Percentiles rank a stretch among this genome's conserved stretches.
phyloP scores from a whole-genome alignment of 1,140 invertebrate genomes.

The Copidosoma floridanum region DNA sequence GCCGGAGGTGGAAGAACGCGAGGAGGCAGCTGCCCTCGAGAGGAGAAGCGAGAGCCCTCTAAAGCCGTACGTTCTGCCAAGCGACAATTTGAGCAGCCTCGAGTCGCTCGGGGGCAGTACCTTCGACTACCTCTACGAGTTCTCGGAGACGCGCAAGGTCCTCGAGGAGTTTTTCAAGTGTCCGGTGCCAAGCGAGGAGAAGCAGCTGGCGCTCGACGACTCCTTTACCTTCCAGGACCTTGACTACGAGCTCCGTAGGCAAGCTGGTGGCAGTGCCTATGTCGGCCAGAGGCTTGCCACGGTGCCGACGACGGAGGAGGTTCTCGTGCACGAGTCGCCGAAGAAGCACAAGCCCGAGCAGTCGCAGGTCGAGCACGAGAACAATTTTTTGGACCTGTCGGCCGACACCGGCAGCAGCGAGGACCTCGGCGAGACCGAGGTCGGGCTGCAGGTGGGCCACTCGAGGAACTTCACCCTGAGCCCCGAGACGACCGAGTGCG shows the following conservation, averaged over 20 bases:
- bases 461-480: conserved; percentile 84
- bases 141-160: conserved; percentile 87
- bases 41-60: conserved; percentile 44
- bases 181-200: conserved; percentile 64
- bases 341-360: conserved; percentile 51
- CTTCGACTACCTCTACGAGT: conserved; percentile 86
- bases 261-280: conserved; percentile 72
- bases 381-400: conserved; percentile 65
- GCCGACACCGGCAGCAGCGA: conserved; percentile 69
- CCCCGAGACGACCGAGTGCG: conserved; percentile 93
- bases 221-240: conserved; percentile 61
- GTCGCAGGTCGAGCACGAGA: conserved; percentile 58
- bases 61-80: conserved; percentile 45
- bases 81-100: conserved; percentile 50
- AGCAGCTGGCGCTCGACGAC: conserved; percentile 16
- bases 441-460: conserved; percentile 64
- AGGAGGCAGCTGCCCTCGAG: conserved; percentile 17
- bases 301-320: conserved; percentile 55
- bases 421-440: conserved; percentile 67
- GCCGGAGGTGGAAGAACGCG: background rate
- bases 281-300: conserved; percentile 76
- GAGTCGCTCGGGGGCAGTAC: conserved; percentile 56
- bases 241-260: conserved; percentile 77
- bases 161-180: conserved; percentile 89
- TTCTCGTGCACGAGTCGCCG: conserved; percentile 55